Evolutionary conservation across 2,113 vertebrate genomes (phyloP).

Genomic region (Conger conger): DNA sequence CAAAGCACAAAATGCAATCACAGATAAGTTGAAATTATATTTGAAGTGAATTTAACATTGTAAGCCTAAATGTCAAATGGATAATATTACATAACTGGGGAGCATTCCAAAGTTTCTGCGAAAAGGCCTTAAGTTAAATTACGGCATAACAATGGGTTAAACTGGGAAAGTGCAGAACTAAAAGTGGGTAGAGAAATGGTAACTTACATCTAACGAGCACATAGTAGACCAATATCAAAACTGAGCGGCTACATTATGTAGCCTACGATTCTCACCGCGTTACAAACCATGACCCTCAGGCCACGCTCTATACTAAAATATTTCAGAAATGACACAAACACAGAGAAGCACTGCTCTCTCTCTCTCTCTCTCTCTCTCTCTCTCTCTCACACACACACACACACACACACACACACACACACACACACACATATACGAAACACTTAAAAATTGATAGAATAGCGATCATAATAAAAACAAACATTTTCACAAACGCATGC

Average conservation of each 20-base stretch:
- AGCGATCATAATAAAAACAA: neutral
- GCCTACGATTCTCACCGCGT: neutral
- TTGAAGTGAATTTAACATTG: too few species aligned
- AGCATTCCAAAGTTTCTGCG: too few species aligned
- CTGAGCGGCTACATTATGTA: constrained; percentile 23
- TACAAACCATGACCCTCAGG: neutral
- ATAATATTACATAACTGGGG: too few species aligned
- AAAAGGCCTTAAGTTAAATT: too few species aligned
- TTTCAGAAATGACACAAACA: neutral
- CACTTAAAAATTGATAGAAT: neutral
- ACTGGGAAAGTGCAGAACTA: too few species aligned
- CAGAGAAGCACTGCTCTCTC: neutral
- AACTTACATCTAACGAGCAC: neutral
- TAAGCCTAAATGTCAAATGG: too few species aligned
- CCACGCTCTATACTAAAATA: neutral
- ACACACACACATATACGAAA: constrained; percentile 5
- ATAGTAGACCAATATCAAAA: neutral
- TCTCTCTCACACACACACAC: too few species aligned
- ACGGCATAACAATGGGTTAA: too few species aligned
- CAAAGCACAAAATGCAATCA: too few species aligned
- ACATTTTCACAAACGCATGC: neutral
- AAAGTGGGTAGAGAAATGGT: too few species aligned
- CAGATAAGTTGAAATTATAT: too few species aligned
- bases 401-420: constrained; percentile 51
- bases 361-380: neutral